Evolutionary conservation across 2,797 vertebrate genomes (phyloP).

Genomic region (Ptychobarbus kaznakovi): DNA sequence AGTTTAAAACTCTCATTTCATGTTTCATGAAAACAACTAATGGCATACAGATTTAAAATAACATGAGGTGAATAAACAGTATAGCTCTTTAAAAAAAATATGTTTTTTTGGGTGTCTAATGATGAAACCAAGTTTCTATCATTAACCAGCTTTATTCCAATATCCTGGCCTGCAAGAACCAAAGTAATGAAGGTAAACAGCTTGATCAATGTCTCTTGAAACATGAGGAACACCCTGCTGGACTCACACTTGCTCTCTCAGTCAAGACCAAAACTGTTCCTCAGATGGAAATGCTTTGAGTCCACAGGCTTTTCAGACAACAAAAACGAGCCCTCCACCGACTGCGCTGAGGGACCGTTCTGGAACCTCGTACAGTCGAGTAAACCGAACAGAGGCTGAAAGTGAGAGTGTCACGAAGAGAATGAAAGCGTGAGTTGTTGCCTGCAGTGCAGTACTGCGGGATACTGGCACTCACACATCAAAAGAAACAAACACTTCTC

Average conservation of each 20-base stretch:
- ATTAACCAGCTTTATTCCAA: neutral
- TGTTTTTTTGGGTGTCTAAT: neutral
- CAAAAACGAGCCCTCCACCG: constrained; percentile 31
- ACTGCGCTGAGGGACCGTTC: constrained; percentile 35
- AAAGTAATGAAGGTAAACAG: constrained; percentile 3
- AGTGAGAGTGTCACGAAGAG: constrained; percentile 58
- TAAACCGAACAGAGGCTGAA: constrained; percentile 45
- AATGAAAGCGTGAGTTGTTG: constrained; percentile 46
- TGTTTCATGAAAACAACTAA: neutral
- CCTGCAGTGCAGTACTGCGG: constrained; percentile 54
- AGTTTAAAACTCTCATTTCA: neutral
- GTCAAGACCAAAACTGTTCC: constrained; percentile 28
- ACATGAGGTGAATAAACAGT: neutral
- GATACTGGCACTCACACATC: constrained; percentile 52
- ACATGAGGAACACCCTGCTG: constrained; percentile 20
- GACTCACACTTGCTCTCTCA: constrained; percentile 16
- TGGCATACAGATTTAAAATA: neutral
- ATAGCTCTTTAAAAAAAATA: neutral
- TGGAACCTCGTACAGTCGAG: constrained; percentile 47
- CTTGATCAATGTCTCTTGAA: constrained; percentile 8
- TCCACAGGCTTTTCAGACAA: constrained; percentile 30
- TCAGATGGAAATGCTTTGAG: constrained; percentile 21
- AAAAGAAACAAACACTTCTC: constrained; percentile 58
- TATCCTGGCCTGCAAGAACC: neutral
- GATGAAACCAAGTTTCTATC: neutral